phyloP scores from a whole-genome alignment of 2,888 invertebrate species.

The Pterostichus madidus region DNA sequence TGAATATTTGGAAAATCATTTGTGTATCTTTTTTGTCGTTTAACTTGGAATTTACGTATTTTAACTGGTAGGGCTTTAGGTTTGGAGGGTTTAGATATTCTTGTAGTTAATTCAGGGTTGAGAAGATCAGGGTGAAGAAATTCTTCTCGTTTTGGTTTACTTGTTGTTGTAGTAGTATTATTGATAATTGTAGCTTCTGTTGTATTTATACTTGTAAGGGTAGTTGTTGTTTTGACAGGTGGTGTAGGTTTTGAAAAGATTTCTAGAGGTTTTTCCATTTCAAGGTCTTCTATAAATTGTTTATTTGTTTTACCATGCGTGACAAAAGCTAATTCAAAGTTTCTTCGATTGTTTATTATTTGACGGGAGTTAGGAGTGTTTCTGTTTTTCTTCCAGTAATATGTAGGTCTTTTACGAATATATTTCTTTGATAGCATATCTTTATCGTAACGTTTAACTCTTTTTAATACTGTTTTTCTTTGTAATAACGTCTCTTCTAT shows the following conservation, averaged over 20 bases:
- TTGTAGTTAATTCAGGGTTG: slow-evolving; percentile 53
- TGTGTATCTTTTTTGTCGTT: slow-evolving; percentile 69
- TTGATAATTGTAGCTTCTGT: slow-evolving; percentile 65
- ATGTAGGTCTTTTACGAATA: slow-evolving; percentile 68
- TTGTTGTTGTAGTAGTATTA: slow-evolving; percentile 51
- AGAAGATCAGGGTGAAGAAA: slow-evolving; percentile 31
- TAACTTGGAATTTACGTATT: slow-evolving; percentile 47
- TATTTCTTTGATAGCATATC: slow-evolving; percentile 67
- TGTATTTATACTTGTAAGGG: no score
- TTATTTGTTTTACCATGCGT: neutral
- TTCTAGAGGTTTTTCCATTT: neutral
- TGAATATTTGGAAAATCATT: slow-evolving; percentile 71
- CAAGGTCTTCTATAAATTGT: slow-evolving; percentile 8
- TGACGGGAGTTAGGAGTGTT: slow-evolving; percentile 43
- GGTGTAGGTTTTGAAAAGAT: slow-evolving; percentile 6
- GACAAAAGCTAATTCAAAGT: slow-evolving; percentile 53
- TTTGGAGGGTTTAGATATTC: slow-evolving; percentile 35
- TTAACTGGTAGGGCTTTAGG: slow-evolving; percentile 46
- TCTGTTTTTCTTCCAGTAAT: slow-evolving; percentile 69
- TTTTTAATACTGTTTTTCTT: neutral
- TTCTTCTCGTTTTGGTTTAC: neutral
- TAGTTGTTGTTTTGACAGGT: slow-evolving; percentile 67
- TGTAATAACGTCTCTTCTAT: no score
- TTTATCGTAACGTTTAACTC: slow-evolving; percentile 66
- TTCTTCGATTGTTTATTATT: neutral